Base-by-base conservation (phyloP, 1,140 invertebrate species). In the Carposina sasakii region DNA sequence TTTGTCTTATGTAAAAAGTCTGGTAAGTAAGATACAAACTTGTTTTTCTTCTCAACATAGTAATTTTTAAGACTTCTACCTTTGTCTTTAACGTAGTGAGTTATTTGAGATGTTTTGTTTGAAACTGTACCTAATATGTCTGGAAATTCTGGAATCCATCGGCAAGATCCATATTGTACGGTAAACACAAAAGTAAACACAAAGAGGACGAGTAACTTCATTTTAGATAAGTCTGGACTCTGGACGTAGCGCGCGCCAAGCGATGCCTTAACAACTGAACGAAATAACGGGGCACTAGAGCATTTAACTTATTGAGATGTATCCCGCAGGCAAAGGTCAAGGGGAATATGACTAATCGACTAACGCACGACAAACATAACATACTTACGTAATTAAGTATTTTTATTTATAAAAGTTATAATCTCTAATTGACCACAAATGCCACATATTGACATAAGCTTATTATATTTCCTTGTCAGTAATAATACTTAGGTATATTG, bases 41-140 rank as follows among this genome's bases (percentile, higher is more conserved):
- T n/a, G n/a, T n/a, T n/a, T n/a, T n/a, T n/a, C n/a, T 72, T 78
- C 13, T 76, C 59, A 0, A 72, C 57, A 44, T 81, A 81, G 37
- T 65, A 78, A 13, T 73, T 49, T 54, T 59, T 74, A 2, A 81
- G 22, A 10, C 66, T 71, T 4, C 76, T 60, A n/a, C 77, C 75
- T 49, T 72, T 76, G 23, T 73, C 50, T 21, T 58, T 62, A 1
- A 81, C 73, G 26, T 76, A 81, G 20, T 73, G 63, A 6, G 60
- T 72, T 1, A 81, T 46, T 37, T 73, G 60, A 3, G 63, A 57
- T 3, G 77, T 81, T 54, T 71, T 74, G 37, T 78, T 71, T 5
- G 60, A 52, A 12, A 82, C 46, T 1, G 52, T 59, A 3, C 69
- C 64, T 4, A 77, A 17, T 1, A 54, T 2, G 6, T 48, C 54